Evolutionary conservation across 2,888 invertebrate genomes (phyloP), one percentile per base, ranked within the genome.

Genomic region (Pseudoips prasinana): DNA sequence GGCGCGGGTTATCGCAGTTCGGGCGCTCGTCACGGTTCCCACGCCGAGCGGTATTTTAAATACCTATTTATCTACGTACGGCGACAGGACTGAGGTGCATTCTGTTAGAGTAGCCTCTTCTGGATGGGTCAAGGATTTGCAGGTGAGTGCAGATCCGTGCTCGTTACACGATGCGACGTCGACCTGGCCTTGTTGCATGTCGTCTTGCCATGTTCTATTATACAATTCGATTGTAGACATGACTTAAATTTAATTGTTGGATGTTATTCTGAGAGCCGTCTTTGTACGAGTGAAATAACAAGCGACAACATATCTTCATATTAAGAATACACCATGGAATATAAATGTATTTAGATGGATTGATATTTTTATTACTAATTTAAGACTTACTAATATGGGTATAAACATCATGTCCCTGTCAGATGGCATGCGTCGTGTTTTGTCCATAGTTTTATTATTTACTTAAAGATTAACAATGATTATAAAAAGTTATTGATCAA

Each of bases 111-210:
- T 84, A 85, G 84, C 82, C 83, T 85, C 85, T 85, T 80, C 87
- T 81, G 84, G 87, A 87, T 87, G 85, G 87, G 87, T 88, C 87
- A 87, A 88, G 87, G 87, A 85, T 87, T 64, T 67, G 56, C 59
- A 69, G 78, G 84, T 75, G 83, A 86, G 78, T 80, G 85, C 76
- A 77, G 74, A 82, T 84, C 81, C 76, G 73, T 69, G 70, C 75
- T 70, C 71, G 73, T 29, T 42, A 39, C 34, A 50, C 69, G 64
- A 56, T 55, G 64, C 70, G 68, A 65, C 62, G 45, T 8, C 66
- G 76, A 79, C 79, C 81, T 83, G 83, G 73, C 85, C 85, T 86
- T 82, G 85, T 65, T 69, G 66, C 68, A 62, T 73, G 72, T 63
- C 66, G 67, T 73, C 72, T 68, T 68, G 70, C 69, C 73, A 69